phyloP scores from a whole-genome alignment of 2,888 invertebrate species.

The Quadroppia sp. region DNA sequence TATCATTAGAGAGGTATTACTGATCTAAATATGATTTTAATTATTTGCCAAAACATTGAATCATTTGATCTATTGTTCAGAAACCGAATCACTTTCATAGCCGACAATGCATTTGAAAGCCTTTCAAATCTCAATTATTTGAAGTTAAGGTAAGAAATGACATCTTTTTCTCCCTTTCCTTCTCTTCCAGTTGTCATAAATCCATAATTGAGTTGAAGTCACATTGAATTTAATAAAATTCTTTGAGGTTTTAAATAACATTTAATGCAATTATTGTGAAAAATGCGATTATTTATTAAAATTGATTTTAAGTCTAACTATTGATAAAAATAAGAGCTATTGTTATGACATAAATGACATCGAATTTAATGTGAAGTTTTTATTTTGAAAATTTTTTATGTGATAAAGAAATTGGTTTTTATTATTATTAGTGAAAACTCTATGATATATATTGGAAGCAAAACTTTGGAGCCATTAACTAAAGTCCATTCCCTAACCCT shows the following conservation, averaged over 20 bases:
- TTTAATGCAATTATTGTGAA: too few species aligned
- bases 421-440: constrained; percentile 35
- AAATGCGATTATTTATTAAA: too few species aligned
- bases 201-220: not conserved
- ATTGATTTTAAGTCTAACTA: too few species aligned
- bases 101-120: constrained; percentile 73
- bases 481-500: constrained; percentile 38
- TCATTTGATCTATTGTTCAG: constrained; percentile 10
- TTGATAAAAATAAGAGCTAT: too few species aligned
- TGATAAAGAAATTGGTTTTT: not conserved
- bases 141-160: constrained; percentile 57
- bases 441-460: constrained; percentile 19
- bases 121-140: constrained; percentile 70
- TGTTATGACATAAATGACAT: not conserved
- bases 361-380: not conserved
- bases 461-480: constrained; percentile 23
- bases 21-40: not conserved
- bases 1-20: constrained; percentile 32
- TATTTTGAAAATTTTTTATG: not conserved
- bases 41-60: not conserved
- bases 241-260: not conserved
- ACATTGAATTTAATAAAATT: not conserved
- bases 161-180: not conserved
- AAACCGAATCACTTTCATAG: constrained; percentile 67
- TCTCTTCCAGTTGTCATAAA: not conserved